A percentile compares a stretch with the other conserved stretches of the same genome.
phyloP scores from a whole-genome alignment of 2,113 vertebrate species.

The Hucho hucho region DNA sequence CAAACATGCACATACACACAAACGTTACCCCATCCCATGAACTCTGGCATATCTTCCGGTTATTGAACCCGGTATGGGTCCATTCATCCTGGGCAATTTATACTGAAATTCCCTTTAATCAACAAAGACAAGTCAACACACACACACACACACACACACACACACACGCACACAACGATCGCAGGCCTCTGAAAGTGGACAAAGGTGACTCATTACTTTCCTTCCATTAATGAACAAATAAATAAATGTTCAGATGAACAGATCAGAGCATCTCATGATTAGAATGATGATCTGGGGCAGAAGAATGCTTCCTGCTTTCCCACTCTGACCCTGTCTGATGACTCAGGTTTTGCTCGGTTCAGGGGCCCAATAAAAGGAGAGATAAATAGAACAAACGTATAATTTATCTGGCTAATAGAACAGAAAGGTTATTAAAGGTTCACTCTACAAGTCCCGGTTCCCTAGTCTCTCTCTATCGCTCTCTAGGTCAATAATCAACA shows the following conservation, averaged over 20 bases:
- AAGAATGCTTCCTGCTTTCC: not conserved
- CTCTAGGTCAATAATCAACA: too few species aligned
- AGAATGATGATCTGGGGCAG: not conserved
- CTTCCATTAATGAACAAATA: not conserved
- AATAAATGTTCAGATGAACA: not conserved
- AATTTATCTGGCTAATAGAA: not conserved
- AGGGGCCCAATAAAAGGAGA: not conserved
- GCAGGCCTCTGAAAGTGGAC: not conserved
- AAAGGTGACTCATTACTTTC: not conserved
- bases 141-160: too few species aligned
- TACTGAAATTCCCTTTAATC: not conserved
- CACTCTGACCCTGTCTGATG: not conserved
- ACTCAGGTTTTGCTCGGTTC: not conserved
- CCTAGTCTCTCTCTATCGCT: too few species aligned
- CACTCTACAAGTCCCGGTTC: not conserved
- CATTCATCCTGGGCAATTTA: not conserved
- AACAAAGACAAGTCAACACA: not conserved
- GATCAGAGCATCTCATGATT: not conserved
- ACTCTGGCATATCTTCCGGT: not conserved
- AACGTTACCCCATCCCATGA: not conserved
- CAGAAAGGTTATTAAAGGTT: not conserved
- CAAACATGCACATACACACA: not conserved
- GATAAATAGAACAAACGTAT: not conserved
- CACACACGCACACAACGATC: not conserved
- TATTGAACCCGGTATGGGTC: not conserved